phyloP scores from a whole-genome alignment of 1,140 invertebrate genomes.

The Bathynomus jamesi region DNA sequence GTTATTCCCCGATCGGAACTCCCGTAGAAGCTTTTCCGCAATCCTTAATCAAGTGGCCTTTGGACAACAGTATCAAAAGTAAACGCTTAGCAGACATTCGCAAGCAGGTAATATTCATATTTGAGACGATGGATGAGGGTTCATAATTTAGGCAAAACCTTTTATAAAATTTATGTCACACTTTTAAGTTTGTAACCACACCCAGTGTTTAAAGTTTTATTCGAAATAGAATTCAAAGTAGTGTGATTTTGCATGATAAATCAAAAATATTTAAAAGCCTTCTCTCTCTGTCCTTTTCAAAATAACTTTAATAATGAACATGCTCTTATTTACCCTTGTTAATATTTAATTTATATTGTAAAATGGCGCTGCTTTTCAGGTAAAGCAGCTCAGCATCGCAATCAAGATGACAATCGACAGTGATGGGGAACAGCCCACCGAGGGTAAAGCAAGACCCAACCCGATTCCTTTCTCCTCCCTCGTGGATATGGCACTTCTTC shows the following conservation, averaged over 20 bases:
- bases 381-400: conserved; percentile 29
- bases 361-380: too few species aligned
- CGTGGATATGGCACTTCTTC: conserved; percentile 31
- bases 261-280: too few species aligned
- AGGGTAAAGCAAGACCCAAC: conserved; percentile 28
- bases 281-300: too few species aligned
- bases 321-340: too few species aligned
- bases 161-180: too few species aligned
- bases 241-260: too few species aligned
- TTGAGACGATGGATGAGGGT: background rate
- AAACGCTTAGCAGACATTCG: conserved; percentile 31
- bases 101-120: conserved; percentile 26
- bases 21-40: conserved; percentile 29
- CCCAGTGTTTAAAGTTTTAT: too few species aligned
- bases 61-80: conserved; percentile 26
- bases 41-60: conserved; percentile 36
- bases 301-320: too few species aligned
- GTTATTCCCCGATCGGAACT: conserved; percentile 5
- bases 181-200: too few species aligned
- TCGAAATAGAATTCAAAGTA: too few species aligned
- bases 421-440: conserved; percentile 21
- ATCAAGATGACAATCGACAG: conserved; percentile 37
- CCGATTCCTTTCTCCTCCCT: conserved; percentile 32
- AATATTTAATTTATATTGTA: too few species aligned
- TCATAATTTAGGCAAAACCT: too few species aligned